These are phyloP conservation scores for Amia ocellicauda DNA, from an alignment of 2,113 vertebrate genomes.

Conservation along the genomic window DNA sequence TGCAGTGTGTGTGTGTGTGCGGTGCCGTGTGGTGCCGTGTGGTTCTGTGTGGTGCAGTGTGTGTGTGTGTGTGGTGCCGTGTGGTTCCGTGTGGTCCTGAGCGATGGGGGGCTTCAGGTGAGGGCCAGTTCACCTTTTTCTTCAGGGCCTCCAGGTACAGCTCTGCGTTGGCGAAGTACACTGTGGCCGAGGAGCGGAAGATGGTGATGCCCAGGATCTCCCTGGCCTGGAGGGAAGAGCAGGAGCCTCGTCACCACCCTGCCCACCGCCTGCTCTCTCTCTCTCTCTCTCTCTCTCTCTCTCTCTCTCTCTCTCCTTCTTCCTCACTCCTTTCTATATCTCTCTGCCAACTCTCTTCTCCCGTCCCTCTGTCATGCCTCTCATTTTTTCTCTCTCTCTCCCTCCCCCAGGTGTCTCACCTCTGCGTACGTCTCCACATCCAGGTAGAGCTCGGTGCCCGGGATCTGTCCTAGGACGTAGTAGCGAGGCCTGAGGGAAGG, in stretches of 20 bases:
- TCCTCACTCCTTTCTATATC: too few relatives aligned
- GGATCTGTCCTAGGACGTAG: conserved; percentile 78
- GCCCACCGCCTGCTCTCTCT: too few relatives aligned
- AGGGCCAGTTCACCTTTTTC: conserved; percentile 68
- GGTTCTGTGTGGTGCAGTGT: too few relatives aligned
- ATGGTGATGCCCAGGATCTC: conserved; percentile 79
- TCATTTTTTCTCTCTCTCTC: too few relatives aligned
- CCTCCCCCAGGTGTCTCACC: too few relatives aligned
- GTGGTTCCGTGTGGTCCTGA: too few relatives aligned
- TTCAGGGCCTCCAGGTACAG: conserved; percentile 80
- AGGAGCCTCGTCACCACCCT: not conserved
- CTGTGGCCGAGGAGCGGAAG: conserved; percentile 84
- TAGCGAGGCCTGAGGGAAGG: conserved; percentile 73
- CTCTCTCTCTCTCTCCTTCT: too few relatives aligned
- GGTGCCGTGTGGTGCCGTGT: too few relatives aligned
- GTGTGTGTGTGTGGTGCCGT: not conserved
- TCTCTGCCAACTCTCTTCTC: too few relatives aligned
- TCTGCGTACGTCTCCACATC: conserved; percentile 70
- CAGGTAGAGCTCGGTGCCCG: conserved; percentile 77
- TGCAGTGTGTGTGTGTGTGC: conserved; percentile 1
- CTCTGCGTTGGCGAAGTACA: conserved; percentile 94
- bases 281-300: too few relatives aligned
- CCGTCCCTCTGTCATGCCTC: too few relatives aligned
- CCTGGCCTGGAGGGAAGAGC: conserved; percentile 59
- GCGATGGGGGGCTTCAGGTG: too few relatives aligned